Conservation (phyloP, 1,140 invertebrate species). For the Diorhabda sublineata region DNA sequence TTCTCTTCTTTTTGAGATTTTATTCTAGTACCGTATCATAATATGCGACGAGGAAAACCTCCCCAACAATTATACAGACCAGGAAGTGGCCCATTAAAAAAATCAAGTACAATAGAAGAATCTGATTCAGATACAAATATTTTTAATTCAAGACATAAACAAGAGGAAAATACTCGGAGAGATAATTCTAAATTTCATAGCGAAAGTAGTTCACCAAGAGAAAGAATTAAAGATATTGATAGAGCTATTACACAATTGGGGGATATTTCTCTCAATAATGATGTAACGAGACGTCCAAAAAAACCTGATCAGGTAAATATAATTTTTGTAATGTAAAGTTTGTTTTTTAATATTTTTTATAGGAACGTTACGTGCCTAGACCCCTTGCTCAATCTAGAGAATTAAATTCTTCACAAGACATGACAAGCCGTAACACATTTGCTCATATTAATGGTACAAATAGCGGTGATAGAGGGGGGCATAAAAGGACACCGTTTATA, state of each 20-base stretch:
- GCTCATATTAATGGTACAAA: slow-evolving; percentile 26
- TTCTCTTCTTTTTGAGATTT: slow-evolving; percentile 24
- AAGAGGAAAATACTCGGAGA: slow-evolving; percentile 9
- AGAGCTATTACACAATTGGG: slow-evolving; percentile 20
- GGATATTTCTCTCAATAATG: slow-evolving; percentile 30
- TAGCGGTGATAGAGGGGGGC: slow-evolving; percentile 36
- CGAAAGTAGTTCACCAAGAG: slow-evolving; percentile 26
- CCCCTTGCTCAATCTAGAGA: slow-evolving; percentile 52
- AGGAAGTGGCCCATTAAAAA: slow-evolving; percentile 58
- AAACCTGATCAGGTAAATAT: slow-evolving; percentile 52
- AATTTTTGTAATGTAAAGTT: too few relatives aligned
- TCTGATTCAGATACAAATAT: slow-evolving; percentile 47
- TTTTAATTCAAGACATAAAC: slow-evolving; percentile 24
- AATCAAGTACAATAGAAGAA: slow-evolving; percentile 52
- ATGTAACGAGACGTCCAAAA: slow-evolving; percentile 47
- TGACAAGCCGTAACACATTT: slow-evolving; percentile 3
- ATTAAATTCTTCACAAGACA: slow-evolving; percentile 44
- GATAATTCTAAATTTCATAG: slow-evolving; percentile 24
- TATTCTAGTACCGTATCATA: slow-evolving; percentile 34
- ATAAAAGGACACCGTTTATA: slow-evolving; percentile 36
- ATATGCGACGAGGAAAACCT: slow-evolving; percentile 46
- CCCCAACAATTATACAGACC: slow-evolving; percentile 57
- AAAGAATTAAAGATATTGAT: slow-evolving; percentile 20
- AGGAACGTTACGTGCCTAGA: slow-evolving; percentile 52
- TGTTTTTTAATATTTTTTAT: neutral